These are phyloP conservation scores for Phylloscopus collybita DNA, from an alignment of 2,797 vertebrate genomes.

Conservation along the genomic window DNA sequence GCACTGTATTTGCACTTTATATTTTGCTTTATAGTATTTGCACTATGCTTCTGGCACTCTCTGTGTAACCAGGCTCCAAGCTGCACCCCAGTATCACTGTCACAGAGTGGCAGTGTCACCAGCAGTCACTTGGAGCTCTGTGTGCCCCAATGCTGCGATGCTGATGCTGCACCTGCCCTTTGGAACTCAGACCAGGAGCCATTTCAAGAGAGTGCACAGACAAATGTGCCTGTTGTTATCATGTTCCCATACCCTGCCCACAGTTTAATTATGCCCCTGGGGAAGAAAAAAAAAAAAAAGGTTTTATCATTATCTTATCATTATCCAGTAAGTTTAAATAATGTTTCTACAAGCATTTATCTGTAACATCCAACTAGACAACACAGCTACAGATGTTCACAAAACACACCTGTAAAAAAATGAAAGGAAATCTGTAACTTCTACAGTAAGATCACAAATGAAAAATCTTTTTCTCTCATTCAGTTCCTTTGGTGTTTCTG, in stretches of 20 bases:
- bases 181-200: background rate
- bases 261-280: background rate
- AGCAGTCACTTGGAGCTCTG: background rate
- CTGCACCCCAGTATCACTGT: background rate
- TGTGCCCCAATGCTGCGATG: accelerated
- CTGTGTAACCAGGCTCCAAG: background rate
- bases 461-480: background rate
- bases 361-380: background rate
- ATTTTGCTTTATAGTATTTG: no score
- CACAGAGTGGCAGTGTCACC: background rate
- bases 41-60: background rate
- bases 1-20: no score
- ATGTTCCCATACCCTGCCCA: background rate
- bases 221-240: background rate
- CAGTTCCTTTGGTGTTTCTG: background rate
- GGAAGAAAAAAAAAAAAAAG: accelerated
- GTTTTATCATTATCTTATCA: background rate
- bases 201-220: background rate
- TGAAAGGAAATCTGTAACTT: background rate
- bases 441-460: background rate
- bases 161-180: background rate
- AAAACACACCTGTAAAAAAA: background rate
- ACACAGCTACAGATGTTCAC: background rate
- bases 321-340: background rate
- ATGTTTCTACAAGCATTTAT: background rate